Base-by-base conservation (phyloP, 2,888 invertebrate species). In the Tenthredo livida region DNA sequence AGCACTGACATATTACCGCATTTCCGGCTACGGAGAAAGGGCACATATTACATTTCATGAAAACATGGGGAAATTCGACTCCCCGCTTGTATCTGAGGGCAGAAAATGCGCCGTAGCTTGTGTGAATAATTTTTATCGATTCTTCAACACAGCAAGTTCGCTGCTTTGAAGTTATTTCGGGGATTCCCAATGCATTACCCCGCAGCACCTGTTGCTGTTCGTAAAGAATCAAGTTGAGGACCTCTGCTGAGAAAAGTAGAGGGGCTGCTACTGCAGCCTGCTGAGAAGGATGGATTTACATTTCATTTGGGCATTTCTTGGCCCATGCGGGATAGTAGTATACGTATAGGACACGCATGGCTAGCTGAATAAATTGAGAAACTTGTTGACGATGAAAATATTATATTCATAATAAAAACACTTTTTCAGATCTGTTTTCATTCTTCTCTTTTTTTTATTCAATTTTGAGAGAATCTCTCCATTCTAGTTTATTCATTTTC, bases 151-250 rank as follows among this genome's bases (percentile, higher is more conserved):
- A 5, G 40, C 2, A n/a, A 10, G 2, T 73, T 43, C 10, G 40
- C 43, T 43, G 0, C 17, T 73, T 40, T 43, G 17, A 25, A 10
- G 9, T 73, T 29, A 15, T 73, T 73, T 21, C 72, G 21, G 40
- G 43, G 29, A 29, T 33, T 50, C 17, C 29, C 25, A 33, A 7
- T 37, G 7, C 7, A 37, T 43, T 12, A 50, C n/a, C 77, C 29
- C 25, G n/a, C n/a, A 47, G 33, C 84, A 84, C 84, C 84, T 84
- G 84, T 77, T 84, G 84, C 84, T 77, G 25, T 77, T 67, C 37
- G 3, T 78, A 37, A 29, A 67, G 67, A 50, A 58, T 67, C 7
- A 37, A 17, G 83, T 83, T 83, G 83, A 83, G 83, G 37, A 83
- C n/a, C 83, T 10, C 67, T 70, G 47, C 61, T n/a, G 37, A 12